phyloP scores from a whole-genome alignment of 2,113 vertebrate genomes.

The Lanius collurio region DNA sequence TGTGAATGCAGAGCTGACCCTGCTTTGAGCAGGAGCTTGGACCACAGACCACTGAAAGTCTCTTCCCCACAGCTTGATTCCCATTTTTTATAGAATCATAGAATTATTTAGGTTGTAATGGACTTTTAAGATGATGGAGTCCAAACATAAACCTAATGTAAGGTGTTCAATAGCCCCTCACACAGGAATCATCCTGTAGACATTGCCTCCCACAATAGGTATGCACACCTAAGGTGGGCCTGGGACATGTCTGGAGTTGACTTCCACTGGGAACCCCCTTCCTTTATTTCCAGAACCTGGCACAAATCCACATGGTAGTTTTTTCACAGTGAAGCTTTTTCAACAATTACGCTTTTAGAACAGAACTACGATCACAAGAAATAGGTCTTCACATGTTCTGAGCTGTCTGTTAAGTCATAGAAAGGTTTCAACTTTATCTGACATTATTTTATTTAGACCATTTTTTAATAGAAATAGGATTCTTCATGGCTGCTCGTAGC shows the following conservation, averaged over 20 bases:
- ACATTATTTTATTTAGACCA: neutral
- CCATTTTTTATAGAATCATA: neutral
- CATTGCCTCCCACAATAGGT: neutral
- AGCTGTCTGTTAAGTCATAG: neutral
- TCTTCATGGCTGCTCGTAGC: neutral
- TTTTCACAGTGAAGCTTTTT: neutral
- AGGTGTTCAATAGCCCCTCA: neutral
- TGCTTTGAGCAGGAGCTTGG: neutral
- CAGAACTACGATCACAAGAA: neutral
- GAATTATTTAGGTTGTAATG: neutral
- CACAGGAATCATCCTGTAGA: neutral
- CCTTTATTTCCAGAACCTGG: neutral
- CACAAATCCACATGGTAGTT: neutral
- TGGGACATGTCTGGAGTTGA: too few species aligned
- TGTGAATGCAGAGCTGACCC: neutral
- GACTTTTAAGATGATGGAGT: neutral
- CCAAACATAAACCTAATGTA: neutral
- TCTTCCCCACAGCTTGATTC: neutral
- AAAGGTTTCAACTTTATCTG: neutral
- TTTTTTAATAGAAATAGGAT: neutral
- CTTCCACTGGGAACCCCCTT: neutral
- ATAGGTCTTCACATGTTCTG: neutral
- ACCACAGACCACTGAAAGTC: neutral
- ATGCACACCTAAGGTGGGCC: fast-evolving
- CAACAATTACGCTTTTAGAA: neutral